Evolutionary conservation across 2,797 vertebrate genomes (phyloP).

Genomic region (Aulostomus chinensis): DNA sequence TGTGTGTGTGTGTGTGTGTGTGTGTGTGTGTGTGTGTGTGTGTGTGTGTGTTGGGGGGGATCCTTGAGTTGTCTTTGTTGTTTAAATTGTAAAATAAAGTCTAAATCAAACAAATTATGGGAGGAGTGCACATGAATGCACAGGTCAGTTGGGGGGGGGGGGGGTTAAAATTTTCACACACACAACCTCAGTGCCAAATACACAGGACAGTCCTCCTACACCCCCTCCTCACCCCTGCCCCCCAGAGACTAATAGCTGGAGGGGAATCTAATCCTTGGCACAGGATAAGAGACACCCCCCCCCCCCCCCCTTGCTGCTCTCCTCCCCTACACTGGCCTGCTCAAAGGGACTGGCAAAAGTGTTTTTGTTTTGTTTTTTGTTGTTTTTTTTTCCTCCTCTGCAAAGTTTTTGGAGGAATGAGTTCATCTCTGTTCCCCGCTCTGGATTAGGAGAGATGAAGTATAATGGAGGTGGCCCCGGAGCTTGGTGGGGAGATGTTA

Average conservation of each 20-base stretch:
- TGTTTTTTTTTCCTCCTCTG: conserved; percentile 41
- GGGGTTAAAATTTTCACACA: conserved; percentile 29
- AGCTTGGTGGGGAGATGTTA: conserved; percentile 74
- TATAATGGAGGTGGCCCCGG: conserved; percentile 67
- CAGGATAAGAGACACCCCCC: conserved; percentile 75
- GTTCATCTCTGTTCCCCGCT: conserved; percentile 77
- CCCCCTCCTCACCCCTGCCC: conserved; percentile 41
- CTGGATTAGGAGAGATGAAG: conserved; percentile 74
- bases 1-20: too few relatives aligned
- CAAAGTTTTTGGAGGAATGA: conserved; percentile 59
- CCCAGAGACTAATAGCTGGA: conserved; percentile 79
- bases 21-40: too few relatives aligned
- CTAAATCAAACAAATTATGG: conserved; percentile 29
- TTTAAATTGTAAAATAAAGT: conserved; percentile 42
- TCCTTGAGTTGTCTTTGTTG: conserved; percentile 33
- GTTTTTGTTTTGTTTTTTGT: conserved; percentile 32
- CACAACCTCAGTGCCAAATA: conserved; percentile 3
- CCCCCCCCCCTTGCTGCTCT: conserved; percentile 43
- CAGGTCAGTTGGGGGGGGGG: conserved; percentile 26
- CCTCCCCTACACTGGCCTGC: conserved; percentile 47
- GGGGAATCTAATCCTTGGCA: conserved; percentile 82
- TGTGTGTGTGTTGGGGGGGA: too few relatives aligned
- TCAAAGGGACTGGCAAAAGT: conserved; percentile 61
- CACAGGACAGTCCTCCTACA: conserved; percentile 21
- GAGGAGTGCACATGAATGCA: conserved; percentile 32